Percentiles rank a stretch among this genome's conserved stretches.
Conservation (phyloP, 2,888 invertebrate genomes). For the Epinotia demarniana region DNA sequence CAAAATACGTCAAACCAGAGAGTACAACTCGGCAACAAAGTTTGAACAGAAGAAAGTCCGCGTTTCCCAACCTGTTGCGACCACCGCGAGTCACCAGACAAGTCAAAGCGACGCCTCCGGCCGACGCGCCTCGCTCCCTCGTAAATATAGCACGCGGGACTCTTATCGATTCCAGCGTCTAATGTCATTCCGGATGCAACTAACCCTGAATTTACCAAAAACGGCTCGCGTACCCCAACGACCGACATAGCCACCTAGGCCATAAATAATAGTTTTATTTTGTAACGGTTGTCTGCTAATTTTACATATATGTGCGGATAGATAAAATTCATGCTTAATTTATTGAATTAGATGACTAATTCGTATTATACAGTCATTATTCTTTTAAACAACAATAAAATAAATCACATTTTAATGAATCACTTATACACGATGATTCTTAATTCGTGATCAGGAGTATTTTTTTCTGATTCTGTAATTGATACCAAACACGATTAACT, state of each 20-base stretch:
- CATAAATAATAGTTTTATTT: not conserved
- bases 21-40: not conserved
- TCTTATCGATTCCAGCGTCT: slow-evolving; percentile 6
- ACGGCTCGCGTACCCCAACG: slow-evolving; percentile 7
- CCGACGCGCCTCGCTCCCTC: not conserved
- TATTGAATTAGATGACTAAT: no score
- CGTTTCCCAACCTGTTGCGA: slow-evolving; percentile 4
- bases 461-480: no score
- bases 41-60: not conserved
- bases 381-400: no score
- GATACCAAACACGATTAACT: no score
- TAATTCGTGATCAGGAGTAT: no score
- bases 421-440: no score
- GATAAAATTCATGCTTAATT: no score
- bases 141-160: not conserved
- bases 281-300: not conserved
- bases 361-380: no score
- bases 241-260: slow-evolving; percentile 5
- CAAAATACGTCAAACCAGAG: not conserved
- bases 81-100: not conserved
- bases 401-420: no score
- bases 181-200: slow-evolving; percentile 2
- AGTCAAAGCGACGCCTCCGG: not conserved
- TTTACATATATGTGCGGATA: no score
- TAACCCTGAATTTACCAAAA: not conserved